Base-by-base conservation (phyloP, 2,797 vertebrate genomes). In the Spheniscus humboldti region DNA sequence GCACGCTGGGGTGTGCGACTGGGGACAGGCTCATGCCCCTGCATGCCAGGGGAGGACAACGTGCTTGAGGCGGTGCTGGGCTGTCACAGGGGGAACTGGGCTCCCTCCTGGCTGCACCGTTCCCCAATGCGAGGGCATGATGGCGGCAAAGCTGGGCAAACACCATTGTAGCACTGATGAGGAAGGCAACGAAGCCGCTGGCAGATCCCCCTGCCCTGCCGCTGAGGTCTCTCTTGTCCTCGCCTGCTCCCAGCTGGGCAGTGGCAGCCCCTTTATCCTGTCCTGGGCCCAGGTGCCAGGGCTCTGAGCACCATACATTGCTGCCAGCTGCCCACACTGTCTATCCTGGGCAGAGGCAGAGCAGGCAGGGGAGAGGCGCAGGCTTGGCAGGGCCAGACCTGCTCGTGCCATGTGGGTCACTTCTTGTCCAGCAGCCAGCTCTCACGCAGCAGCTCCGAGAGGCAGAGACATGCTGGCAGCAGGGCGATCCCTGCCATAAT, bases 1-100 rank as follows among this genome's bases (percentile, higher is more conserved):
- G 12, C 2, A 1, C 0, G 3, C 5, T 2, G 1, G 56, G 19
- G 2, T 0, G 0, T 6, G 64, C 66, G 15, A 71, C 23, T 0
- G 1, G 50, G 60, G 45, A 56, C 31, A 19, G 62, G 33, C 35
- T 28, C 1, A 1, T 62, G 55, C 4, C 27, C 14, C 33, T 9
- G 31, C 1, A 2, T 22, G 30, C 66, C 17, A 16, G 48, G 28
- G 39, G 17, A 41, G 18, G 18, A 73, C 0, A 6, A 18, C 10
- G 35, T 28, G 31, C 47, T 35, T 0, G 3, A 55, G 87, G 53
- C 2, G 0, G 62, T 4, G 7, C 63, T 31, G 62, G 25, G 71
- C 37, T 30, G 30, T 28, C 37, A 6, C 6, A 3, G 30, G n/a
- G 39, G 19, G 6, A 28, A 7, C 17, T 31, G n/a, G 27, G 48